Evolutionary conservation across 2,113 vertebrate species (phyloP).

Genomic region (Pelvicachromis taeniatus): DNA sequence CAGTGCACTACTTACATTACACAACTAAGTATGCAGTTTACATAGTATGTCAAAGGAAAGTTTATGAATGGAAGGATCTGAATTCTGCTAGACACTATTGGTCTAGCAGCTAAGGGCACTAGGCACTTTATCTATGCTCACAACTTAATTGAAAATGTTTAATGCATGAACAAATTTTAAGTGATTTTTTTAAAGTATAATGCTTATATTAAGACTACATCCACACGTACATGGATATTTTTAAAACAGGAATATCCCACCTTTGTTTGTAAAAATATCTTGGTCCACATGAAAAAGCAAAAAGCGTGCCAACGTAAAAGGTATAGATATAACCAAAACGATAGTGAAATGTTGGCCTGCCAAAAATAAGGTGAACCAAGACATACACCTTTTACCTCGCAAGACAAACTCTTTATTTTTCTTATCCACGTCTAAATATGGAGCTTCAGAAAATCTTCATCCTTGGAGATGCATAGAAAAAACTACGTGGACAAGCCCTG

Average conservation of each 20-base stretch:
- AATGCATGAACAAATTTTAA: not conserved
- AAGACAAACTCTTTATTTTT: not conserved
- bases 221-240: not conserved
- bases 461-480: not conserved
- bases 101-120: not conserved
- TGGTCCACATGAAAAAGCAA: not conserved
- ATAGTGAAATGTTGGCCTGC: not conserved
- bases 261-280: not conserved
- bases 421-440: not conserved
- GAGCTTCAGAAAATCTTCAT: not conserved
- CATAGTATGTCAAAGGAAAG: not conserved
- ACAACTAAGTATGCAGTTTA: not conserved
- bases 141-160: not conserved
- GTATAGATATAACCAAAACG: not conserved
- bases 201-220: not conserved
- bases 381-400: fast-evolving
- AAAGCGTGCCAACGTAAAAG: not conserved
- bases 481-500: not conserved
- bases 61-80: not conserved
- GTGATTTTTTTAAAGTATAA: not conserved
- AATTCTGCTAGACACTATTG: not conserved
- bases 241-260: not conserved
- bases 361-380: not conserved
- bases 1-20: not conserved
- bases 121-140: not conserved